These are phyloP conservation scores for Leucophenga varia DNA, from an alignment of 1,140 invertebrate species.

Conservation along the genomic window DNA sequence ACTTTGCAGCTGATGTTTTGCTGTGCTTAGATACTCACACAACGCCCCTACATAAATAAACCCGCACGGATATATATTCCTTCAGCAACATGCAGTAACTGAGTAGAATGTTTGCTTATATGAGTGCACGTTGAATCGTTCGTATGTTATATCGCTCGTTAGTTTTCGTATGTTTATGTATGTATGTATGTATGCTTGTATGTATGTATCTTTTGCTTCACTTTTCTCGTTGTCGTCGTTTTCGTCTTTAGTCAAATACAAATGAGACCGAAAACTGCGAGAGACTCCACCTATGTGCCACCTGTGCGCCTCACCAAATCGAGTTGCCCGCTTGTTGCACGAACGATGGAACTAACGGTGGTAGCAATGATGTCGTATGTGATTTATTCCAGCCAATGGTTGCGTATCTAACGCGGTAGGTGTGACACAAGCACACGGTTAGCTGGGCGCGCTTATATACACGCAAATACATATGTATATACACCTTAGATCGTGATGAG, in stretches of 20 bases:
- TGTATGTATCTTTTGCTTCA: constrained; percentile 10
- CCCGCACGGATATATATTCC: too few species aligned
- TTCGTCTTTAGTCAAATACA: constrained; percentile 54
- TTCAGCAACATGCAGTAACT: too few species aligned
- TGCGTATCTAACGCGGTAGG: constrained; percentile 49
- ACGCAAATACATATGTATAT: too few species aligned
- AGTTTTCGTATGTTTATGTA: constrained; percentile 34
- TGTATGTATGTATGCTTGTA: constrained; percentile 13
- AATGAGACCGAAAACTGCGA: constrained; percentile 39
- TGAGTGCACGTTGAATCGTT: too few species aligned
- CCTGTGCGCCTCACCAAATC: too few species aligned
- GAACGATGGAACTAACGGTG: constrained; percentile 13
- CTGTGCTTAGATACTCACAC: too few species aligned
- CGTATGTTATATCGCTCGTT: constrained; percentile 39
- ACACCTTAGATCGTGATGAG: too few species aligned
- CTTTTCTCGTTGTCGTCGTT: constrained; percentile 15
- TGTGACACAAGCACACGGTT: constrained; percentile 41
- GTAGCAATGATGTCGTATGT: constrained; percentile 32
- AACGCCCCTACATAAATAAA: too few species aligned
- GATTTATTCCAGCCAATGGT: constrained; percentile 57
- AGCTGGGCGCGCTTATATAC: constrained; percentile 22
- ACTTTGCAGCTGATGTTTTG: too few species aligned
- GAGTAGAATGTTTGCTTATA: too few species aligned
- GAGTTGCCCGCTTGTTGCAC: too few species aligned
- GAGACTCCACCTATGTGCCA: constrained; percentile 34